Conservation (phyloP, 2,888 invertebrate species). For the Altica lythri region DNA sequence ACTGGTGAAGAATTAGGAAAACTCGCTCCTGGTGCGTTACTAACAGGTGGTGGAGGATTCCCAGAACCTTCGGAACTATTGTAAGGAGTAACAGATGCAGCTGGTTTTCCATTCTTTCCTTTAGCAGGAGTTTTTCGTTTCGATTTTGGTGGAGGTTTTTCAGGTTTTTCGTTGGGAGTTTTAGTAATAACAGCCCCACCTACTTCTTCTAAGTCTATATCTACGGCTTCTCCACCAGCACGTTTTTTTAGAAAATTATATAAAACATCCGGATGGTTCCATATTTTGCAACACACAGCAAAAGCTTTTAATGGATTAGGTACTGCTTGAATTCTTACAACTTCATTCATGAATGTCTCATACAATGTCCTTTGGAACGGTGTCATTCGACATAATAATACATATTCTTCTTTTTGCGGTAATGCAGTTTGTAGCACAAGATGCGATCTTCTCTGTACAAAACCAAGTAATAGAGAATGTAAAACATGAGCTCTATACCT, state of each 20-base stretch:
- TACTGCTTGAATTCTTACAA: slow-evolving; percentile 81
- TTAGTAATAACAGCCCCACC: slow-evolving; percentile 54
- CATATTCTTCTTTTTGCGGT: slow-evolving; percentile 94
- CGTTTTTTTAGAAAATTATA: slow-evolving; percentile 86
- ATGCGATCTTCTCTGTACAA: slow-evolving; percentile 92
- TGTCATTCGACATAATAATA: slow-evolving; percentile 86
- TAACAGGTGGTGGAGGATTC: slow-evolving; percentile 13
- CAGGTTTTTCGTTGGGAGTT: slow-evolving; percentile 43
- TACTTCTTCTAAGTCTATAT: slow-evolving; percentile 81
- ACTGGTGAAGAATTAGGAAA: slow-evolving; percentile 26
- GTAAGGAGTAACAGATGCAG: slow-evolving; percentile 62
- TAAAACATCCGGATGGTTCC: slow-evolving; percentile 93
- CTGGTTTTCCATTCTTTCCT: slow-evolving; percentile 58
- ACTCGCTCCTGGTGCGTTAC: slow-evolving; percentile 9
- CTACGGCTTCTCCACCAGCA: slow-evolving; percentile 75
- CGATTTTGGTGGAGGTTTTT: slow-evolving; percentile 50
- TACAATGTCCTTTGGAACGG: slow-evolving; percentile 89
- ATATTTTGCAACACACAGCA: slow-evolving; percentile 97
- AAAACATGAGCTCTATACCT: slow-evolving; percentile 93
- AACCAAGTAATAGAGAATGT: slow-evolving; percentile 91
- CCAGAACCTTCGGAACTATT: slow-evolving; percentile 40
- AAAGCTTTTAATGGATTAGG: slow-evolving; percentile 97
- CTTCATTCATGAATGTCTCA: slow-evolving; percentile 91
- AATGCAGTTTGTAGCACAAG: slow-evolving; percentile 89
- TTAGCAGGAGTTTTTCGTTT: slow-evolving; percentile 56